A percentile compares a stretch with the other conserved stretches of the same genome.
Conservation (phyloP, 2,888 invertebrate genomes). For the Crepidodera aurea region DNA sequence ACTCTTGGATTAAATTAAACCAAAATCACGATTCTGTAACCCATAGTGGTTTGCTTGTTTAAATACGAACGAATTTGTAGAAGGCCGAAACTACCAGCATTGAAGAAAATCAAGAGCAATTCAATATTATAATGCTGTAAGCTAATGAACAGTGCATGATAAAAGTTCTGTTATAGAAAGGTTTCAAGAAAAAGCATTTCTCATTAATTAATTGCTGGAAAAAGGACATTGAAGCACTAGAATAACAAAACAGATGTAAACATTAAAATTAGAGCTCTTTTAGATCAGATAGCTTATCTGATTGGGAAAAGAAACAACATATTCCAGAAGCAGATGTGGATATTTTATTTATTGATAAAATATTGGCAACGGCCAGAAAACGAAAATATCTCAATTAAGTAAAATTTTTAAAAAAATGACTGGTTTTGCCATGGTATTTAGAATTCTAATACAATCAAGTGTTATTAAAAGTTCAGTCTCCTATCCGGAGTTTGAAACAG, state of each 20-base stretch:
- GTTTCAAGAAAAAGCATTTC: conserved; percentile 72
- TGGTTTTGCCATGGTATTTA: conserved; percentile 71
- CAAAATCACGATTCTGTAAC: no score
- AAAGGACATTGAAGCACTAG: conserved; percentile 66
- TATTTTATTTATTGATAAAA: conserved; percentile 74
- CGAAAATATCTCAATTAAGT: conserved; percentile 69
- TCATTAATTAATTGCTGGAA: conserved; percentile 71
- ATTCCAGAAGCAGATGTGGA: conserved; percentile 64
- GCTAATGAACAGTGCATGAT: conserved; percentile 67
- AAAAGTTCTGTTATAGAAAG: conserved; percentile 70
- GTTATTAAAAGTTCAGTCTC: conserved; percentile 70
- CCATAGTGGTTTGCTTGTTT: no score
- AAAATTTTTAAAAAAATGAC: conserved; percentile 68
- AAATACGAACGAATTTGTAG: no score
- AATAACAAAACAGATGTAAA: conserved; percentile 44
- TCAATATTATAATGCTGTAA: conserved; percentile 70
- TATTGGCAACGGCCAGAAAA: conserved; percentile 70
- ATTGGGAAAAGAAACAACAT: conserved; percentile 47
- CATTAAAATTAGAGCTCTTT: conserved; percentile 33
- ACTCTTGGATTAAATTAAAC: no score
- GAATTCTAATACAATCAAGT: conserved; percentile 68
- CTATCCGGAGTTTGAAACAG: conserved; percentile 67
- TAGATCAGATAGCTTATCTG: conserved; percentile 54
- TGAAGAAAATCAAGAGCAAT: conserved; percentile 73
- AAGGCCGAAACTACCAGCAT: conserved; percentile 67